Conservation (phyloP, 2,113 vertebrate genomes). For the Rutilus rutilus region DNA sequence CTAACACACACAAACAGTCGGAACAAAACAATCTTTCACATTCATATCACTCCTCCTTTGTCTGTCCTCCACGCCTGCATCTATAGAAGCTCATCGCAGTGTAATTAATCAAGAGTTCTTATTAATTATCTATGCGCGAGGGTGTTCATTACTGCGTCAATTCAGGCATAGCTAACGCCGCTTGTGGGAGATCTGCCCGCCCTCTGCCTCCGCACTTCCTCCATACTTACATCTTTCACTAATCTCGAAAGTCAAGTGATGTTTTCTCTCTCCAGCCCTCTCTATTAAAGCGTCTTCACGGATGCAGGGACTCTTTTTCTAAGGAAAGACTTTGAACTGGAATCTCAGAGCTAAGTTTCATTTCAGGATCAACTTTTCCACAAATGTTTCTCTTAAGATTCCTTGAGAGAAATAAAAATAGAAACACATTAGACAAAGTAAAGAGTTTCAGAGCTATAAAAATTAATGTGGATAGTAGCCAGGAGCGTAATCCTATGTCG, state of each 20-base stretch:
- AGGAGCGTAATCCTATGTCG: neutral
- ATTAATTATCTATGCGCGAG: slow-evolving; percentile 76
- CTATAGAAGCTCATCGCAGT: slow-evolving; percentile 64
- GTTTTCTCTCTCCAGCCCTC: slow-evolving; percentile 10
- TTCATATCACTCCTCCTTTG: slow-evolving; percentile 62
- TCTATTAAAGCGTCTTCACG: slow-evolving; percentile 1
- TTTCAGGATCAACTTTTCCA: neutral
- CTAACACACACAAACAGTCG: slow-evolving; percentile 28
- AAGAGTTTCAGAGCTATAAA: slow-evolving; percentile 10
- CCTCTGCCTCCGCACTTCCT: slow-evolving; percentile 46
- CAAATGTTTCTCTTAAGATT: neutral
- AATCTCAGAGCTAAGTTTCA: neutral
- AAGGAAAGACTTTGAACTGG: neutral
- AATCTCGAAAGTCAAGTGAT: slow-evolving; percentile 25
- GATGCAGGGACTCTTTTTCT: neutral
- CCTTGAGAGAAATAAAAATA: neutral
- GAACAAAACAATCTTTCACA: slow-evolving; percentile 53
- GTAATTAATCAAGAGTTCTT: slow-evolving; percentile 78
- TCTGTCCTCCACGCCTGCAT: slow-evolving; percentile 17
- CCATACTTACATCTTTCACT: slow-evolving; percentile 17
- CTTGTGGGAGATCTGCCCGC: slow-evolving; percentile 71
- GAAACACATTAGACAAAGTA: slow-evolving; percentile 24
- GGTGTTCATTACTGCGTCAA: slow-evolving; percentile 80
- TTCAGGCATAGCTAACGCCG: slow-evolving; percentile 75
- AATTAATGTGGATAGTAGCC: slow-evolving; percentile 24